These are phyloP conservation scores for Saccostrea glomerata DNA, from an alignment of 1,140 invertebrate genomes.

Conservation along the genomic window DNA sequence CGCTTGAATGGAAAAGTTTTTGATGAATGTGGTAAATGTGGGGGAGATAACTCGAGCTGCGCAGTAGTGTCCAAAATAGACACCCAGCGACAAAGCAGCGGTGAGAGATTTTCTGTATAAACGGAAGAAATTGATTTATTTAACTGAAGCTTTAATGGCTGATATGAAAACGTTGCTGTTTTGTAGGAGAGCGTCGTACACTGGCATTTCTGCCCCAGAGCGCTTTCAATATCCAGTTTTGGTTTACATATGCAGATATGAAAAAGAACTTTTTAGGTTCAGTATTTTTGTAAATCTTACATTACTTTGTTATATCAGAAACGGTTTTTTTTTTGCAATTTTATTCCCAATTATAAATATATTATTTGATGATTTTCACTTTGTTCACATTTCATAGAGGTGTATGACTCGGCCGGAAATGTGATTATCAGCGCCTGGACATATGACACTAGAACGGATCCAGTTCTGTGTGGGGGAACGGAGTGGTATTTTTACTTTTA, in stretches of 20 bases:
- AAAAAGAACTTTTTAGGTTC: background rate
- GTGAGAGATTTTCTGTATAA: background rate
- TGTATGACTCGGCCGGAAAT: background rate
- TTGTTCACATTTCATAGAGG: background rate
- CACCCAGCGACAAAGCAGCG: background rate
- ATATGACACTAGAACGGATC: background rate
- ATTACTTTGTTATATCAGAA: background rate
- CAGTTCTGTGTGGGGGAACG: background rate
- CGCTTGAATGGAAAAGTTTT: constrained; percentile 20
- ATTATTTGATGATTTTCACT: no score
- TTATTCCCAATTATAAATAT: no score
- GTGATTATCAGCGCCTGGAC: constrained; percentile 6
- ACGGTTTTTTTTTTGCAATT: no score
- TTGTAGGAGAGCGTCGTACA: constrained; percentile 12
- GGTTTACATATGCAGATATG: constrained; percentile 42
- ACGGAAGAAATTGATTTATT: no score
- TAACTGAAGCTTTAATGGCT: no score
- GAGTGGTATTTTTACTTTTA: background rate
- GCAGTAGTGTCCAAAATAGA: background rate
- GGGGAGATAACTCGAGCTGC: constrained; percentile 54
- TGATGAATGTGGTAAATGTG: constrained; percentile 52
- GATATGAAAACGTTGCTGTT: background rate
- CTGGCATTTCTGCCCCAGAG: background rate
- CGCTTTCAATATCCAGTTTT: constrained; percentile 49
- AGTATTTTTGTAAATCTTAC: background rate